Percentiles rank a stretch among this genome's conserved stretches.
Conservation (phyloP, 30 jellyfish, hydroid and myxozoan species). For the Pseudorhiza aurosa region DNA sequence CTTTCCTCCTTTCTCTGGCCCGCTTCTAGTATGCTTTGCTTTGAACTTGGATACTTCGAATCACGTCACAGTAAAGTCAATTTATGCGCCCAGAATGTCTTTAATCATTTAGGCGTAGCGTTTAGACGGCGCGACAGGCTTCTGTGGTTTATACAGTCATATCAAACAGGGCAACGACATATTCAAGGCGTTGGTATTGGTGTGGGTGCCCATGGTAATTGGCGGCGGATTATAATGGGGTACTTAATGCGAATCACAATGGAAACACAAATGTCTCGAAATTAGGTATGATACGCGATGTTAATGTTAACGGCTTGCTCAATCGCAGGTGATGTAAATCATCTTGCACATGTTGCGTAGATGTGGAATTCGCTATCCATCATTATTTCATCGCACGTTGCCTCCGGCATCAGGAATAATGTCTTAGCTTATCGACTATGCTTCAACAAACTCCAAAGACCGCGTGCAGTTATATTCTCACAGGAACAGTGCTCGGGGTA, state of each 20-base stretch:
- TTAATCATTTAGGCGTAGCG: too few species aligned
- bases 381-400: too few species aligned
- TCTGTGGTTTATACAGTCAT: background rate
- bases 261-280: background rate
- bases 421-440: too few species aligned
- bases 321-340: background rate
- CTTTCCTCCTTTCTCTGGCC: too few species aligned
- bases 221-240: background rate
- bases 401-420: too few species aligned
- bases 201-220: background rate
- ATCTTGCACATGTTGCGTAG: background rate
- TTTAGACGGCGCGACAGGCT: background rate
- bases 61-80: too few species aligned
- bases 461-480: too few species aligned
- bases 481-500: too few species aligned
- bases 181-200: background rate
- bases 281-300: background rate
- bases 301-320: background rate
- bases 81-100: too few species aligned
- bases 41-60: too few species aligned
- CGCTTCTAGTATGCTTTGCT: too few species aligned
- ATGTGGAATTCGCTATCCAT: background rate
- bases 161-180: background rate
- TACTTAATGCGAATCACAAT: background rate
- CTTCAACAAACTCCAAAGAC: too few species aligned